Percentiles rank a stretch among this genome's conserved stretches.
These are phyloP conservation scores for Agonum fuliginosum DNA, from an alignment of 2,888 invertebrate species.

Conservation along the genomic window DNA sequence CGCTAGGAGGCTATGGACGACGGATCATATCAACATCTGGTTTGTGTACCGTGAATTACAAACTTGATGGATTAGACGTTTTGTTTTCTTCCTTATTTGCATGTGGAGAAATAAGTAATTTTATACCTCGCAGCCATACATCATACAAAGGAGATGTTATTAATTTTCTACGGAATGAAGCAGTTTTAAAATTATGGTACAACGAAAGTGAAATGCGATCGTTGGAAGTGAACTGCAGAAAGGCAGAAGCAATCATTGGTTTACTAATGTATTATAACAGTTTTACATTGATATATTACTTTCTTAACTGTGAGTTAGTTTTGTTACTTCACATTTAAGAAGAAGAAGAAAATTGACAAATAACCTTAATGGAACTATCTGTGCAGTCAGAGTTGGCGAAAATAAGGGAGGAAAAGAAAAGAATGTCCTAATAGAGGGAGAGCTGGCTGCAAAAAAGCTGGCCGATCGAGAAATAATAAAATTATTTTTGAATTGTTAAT, in stretches of 20 bases:
- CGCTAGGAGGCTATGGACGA: background rate
- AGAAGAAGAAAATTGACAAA: too few relatives aligned
- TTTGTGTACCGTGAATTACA: background rate
- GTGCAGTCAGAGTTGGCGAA: too few relatives aligned
- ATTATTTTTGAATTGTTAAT: too few relatives aligned
- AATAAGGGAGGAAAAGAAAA: too few relatives aligned
- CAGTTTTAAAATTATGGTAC: background rate
- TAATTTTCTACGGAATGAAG: conserved; percentile 6
- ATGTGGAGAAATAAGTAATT: conserved; percentile 10
- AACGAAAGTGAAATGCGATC: background rate
- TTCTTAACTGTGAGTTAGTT: too few relatives aligned
- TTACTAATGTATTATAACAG: too few relatives aligned
- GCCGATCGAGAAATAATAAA: too few relatives aligned
- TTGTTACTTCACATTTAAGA: too few relatives aligned
- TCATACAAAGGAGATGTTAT: background rate
- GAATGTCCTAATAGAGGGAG: too few relatives aligned
- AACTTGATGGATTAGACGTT: conserved; percentile 15
- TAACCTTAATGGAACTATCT: too few relatives aligned
- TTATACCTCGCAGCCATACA: background rate
- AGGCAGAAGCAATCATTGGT: background rate
- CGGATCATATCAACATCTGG: conserved; percentile 23
- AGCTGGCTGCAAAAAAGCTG: too few relatives aligned
- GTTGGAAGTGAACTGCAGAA: too few relatives aligned
- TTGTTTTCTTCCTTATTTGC: conserved; percentile 25
- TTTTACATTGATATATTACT: background rate